Evolutionary conservation across 2,113 vertebrate species (phyloP), one percentile per base, ranked within the genome.

Genomic region (Trichomycterus rosablanca): DNA sequence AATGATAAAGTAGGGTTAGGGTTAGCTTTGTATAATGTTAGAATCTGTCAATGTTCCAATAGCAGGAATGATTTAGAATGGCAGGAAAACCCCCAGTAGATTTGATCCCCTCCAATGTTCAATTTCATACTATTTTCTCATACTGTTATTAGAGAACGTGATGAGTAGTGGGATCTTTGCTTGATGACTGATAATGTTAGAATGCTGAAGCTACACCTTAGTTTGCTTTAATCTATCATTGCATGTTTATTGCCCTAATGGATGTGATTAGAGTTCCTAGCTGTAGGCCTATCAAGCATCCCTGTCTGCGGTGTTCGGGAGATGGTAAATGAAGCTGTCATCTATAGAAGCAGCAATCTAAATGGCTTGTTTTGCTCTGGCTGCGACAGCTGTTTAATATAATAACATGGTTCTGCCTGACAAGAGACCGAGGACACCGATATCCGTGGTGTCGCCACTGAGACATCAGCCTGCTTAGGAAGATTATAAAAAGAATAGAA

Each of bases 251-350:
- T 57, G 54, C 10, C 16, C 6, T 60, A 24, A 37, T 39, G 22
- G 58, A 48, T 60, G 39, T 49, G 7, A 50, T 68, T 56, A 50
- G 44, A 34, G 3, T 44, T 34, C 32, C 24, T n/a, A 9, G 15
- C 45, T 35, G 18, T 16, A 52, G 7, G 30, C 30, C 18, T 35
- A 52, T 14, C 30, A 40, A 1, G 7, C 15, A 5, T 26, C 7
- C 18, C 30, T 35, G 30, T 35, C 30, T 52, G 18, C 28, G 34
- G 30, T 19, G 16, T 9, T 34, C 34, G 18, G 16, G 34, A 14
- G 19, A 35, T 52, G 50, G 50, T 52, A 35, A 52, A 52, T 35
- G 16, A 52, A 20, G 50, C 50, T 35, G 30, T 8, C 30, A 14
- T 7, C 2, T 34, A 20, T 15, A 1, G 11, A 34, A 20, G 26